Evolutionary conservation across 2,888 invertebrate genomes (phyloP).

Genomic region (Spodoptera exigua): DNA sequence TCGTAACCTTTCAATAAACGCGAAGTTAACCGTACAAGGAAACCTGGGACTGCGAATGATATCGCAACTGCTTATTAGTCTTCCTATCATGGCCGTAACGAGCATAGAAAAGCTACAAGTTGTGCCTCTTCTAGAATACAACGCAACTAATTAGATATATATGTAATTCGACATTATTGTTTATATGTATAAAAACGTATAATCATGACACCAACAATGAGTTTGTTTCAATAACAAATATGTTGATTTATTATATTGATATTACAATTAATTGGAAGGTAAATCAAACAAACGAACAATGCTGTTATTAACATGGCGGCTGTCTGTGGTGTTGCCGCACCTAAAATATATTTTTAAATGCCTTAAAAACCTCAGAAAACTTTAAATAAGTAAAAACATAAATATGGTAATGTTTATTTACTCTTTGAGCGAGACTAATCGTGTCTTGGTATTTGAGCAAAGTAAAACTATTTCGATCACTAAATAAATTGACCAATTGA

Average conservation of each 20-base stretch:
- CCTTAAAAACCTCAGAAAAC: too few species aligned
- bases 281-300: too few species aligned
- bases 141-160: constrained; percentile 7
- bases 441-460: constrained; percentile 29
- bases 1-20: constrained; percentile 48
- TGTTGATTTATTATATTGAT: too few species aligned
- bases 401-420: constrained; percentile 20
- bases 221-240: too few species aligned
- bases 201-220: too few species aligned
- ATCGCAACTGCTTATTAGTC: constrained; percentile 28
- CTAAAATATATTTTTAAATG: too few species aligned
- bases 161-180: neutral
- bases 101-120: constrained; percentile 32
- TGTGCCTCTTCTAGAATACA: constrained; percentile 9
- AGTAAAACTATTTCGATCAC: constrained; percentile 44
- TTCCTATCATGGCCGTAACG: constrained; percentile 17
- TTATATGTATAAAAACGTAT: neutral
- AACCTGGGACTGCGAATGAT: constrained; percentile 46
- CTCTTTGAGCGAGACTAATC: constrained; percentile 37
- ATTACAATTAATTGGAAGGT: too few species aligned
- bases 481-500: constrained; percentile 38
- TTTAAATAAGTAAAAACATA: neutral
- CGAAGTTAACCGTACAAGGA: constrained; percentile 53
- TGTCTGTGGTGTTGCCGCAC: too few species aligned
- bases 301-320: too few species aligned